A percentile compares a stretch with the other conserved stretches of the same genome.
These are phyloP conservation scores for Octomys mimax DNA, from an alignment of 2,797 vertebrate species.

Conservation along the genomic window DNA sequence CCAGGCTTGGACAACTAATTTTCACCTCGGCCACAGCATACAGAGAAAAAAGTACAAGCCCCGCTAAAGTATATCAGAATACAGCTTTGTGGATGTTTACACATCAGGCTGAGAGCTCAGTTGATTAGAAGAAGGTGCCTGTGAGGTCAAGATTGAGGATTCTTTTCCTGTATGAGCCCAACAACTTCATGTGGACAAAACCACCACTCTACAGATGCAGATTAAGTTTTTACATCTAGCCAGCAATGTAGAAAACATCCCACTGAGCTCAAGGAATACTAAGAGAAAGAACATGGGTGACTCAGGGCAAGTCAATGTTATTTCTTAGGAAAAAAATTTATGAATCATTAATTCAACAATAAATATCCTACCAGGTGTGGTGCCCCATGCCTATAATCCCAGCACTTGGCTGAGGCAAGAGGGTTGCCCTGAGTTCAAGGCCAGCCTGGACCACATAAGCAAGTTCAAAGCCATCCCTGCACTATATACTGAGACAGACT, in stretches of 20 bases:
- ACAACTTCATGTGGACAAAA: slow-evolving; percentile 69
- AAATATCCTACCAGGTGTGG: background rate
- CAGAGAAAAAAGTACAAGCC: background rate
- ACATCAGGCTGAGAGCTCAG: background rate
- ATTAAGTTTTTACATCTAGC: slow-evolving; percentile 38
- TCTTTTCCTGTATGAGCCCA: slow-evolving; percentile 46
- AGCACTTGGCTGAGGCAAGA: background rate
- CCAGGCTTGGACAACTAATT: slow-evolving; percentile 61
- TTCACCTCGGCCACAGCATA: slow-evolving; percentile 41
- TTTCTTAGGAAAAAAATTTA: background rate
- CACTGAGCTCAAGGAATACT: slow-evolving; percentile 12
- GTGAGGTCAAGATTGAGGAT: slow-evolving; percentile 56
- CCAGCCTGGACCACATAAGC: background rate
- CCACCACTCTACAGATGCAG: slow-evolving; percentile 23
- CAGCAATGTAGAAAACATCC: slow-evolving; percentile 31
- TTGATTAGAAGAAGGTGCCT: slow-evolving; percentile 48
- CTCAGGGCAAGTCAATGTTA: background rate
- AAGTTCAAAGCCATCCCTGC: too few species aligned
- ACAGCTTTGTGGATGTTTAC: slow-evolving; percentile 28
- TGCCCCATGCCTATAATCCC: background rate
- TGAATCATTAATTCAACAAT: background rate
- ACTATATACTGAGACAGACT: background rate
- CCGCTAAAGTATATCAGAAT: background rate
- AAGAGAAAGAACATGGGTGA: background rate
- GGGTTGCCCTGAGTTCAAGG: background rate